Conservation (phyloP, 2,113 vertebrate genomes). For the cattle (Bos taurus) region ARS-UCD2.0 NC_037336.1:80342501-80343000, state of each 20-base stretch:
- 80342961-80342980: background rate
- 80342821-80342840: background rate
- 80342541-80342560: background rate
- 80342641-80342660: background rate
- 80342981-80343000: slow-evolving; percentile 6
- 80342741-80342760: background rate
- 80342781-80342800: background rate
- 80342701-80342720: background rate
- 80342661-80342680: background rate
- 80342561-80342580: background rate
- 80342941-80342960: background rate
- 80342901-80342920: background rate
- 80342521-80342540: background rate
- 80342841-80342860: background rate
- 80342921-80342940: background rate
- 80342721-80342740: background rate
- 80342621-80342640: background rate
- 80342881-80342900: background rate
- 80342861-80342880: background rate
- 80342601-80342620: background rate
- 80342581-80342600: background rate
- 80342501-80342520: slow-evolving; percentile 26
- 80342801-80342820: background rate
- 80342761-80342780: background rate
- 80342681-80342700: background rate